phyloP scores from a whole-genome alignment of 2,797 vertebrate species.

The Alca torda region DNA sequence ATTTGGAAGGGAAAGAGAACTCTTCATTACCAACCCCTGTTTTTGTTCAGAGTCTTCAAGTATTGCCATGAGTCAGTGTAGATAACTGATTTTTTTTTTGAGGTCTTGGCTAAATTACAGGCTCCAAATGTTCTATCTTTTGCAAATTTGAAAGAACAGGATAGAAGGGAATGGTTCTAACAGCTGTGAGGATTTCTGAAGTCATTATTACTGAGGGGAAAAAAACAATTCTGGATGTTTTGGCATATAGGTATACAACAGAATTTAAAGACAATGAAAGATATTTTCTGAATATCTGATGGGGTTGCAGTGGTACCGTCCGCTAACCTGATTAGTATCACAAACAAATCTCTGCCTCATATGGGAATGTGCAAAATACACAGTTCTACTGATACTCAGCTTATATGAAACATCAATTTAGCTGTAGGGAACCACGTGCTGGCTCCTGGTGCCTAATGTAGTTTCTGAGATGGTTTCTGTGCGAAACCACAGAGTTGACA shows the following conservation, averaged over 20 bases:
- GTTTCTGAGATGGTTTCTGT: background rate
- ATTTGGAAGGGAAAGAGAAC: background rate
- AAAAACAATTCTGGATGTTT: background rate
- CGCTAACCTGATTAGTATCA: background rate
- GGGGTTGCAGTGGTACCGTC: background rate
- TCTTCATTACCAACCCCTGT: background rate
- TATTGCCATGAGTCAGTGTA: background rate
- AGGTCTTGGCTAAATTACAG: background rate
- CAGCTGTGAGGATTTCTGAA: background rate
- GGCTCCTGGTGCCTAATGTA: accelerated
- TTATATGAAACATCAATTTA: background rate
- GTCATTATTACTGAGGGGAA: background rate
- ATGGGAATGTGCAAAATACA: background rate
- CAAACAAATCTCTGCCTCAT: background rate
- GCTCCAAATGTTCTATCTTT: background rate
- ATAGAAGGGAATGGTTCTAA: background rate
- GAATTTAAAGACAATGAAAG: background rate
- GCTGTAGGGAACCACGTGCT: background rate
- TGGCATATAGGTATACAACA: background rate
- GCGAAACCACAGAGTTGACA: background rate
- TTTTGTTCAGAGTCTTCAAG: background rate
- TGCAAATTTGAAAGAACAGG: background rate
- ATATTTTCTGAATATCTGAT: background rate
- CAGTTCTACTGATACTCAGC: background rate
- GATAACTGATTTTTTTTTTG: background rate